These are phyloP conservation scores for Macrotis lagotis DNA, from an alignment of 2,113 vertebrate species.

Conservation along the genomic window DNA sequence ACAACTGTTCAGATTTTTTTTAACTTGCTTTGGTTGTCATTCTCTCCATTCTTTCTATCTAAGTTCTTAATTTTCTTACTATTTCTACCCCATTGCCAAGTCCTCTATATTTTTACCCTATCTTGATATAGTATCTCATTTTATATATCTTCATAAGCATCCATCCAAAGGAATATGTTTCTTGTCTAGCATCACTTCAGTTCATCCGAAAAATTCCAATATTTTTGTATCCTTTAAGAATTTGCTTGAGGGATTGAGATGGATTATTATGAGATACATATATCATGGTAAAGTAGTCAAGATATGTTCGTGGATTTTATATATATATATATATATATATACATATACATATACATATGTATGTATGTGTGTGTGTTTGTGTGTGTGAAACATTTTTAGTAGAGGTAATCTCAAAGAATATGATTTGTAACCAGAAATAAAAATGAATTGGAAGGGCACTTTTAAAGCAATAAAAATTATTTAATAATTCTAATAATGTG, in stretches of 20 bases:
- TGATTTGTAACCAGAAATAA: not conserved
- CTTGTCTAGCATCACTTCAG: not conserved
- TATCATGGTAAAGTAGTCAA: not conserved
- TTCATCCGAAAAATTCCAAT: not conserved
- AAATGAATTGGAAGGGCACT: not conserved
- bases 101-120: not conserved
- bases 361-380: too few species aligned
- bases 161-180: not conserved
- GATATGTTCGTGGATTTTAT: not conserved
- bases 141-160: not conserved
- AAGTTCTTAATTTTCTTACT: not conserved
- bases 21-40: not conserved
- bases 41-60: not conserved
- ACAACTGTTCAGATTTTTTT: not conserved
- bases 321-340: not conserved
- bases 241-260: not conserved
- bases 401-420: not conserved
- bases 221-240: not conserved
- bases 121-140: not conserved
- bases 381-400: not conserved
- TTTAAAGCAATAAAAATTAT: not conserved
- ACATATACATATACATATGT: too few species aligned
- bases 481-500: too few species aligned
- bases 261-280: not conserved
- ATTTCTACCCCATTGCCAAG: not conserved